phyloP scores from a whole-genome alignment of 2,113 vertebrate species.

The Orthonyx spaldingii region DNA sequence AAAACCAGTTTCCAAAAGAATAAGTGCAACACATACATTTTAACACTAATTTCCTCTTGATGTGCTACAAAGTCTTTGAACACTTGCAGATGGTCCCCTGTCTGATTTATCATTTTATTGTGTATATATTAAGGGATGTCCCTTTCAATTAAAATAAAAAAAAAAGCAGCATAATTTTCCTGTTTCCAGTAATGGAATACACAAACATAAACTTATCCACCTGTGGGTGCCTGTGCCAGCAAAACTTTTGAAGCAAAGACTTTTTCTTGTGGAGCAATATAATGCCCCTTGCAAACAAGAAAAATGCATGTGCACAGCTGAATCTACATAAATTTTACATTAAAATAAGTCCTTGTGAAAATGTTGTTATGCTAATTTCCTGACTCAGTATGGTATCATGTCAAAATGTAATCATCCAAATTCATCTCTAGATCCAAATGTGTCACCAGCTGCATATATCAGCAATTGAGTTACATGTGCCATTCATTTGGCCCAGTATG shows the following conservation, averaged over 20 bases:
- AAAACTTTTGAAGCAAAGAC: not conserved
- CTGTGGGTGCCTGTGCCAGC: not conserved
- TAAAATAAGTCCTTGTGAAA: constrained; percentile 31
- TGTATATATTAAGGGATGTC: not conserved
- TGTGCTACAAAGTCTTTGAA: not conserved
- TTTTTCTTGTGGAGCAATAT: not conserved
- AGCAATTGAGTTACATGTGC: constrained; percentile 3
- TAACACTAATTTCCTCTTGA: not conserved
- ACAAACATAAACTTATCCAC: not conserved
- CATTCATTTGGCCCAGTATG: constrained; percentile 7
- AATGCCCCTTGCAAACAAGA: not conserved
- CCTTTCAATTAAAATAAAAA: not conserved
- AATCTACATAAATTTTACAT: constrained; percentile 38
- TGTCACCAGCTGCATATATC: constrained; percentile 38
- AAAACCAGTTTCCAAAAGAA: not conserved
- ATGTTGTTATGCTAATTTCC: constrained; percentile 13
- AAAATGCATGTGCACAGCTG: not conserved
- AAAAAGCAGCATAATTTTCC: not conserved
- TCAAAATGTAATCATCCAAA: constrained; percentile 42
- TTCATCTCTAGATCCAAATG: constrained; percentile 33
- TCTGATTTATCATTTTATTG: not conserved
- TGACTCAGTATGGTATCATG: constrained; percentile 23
- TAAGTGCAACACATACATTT: not conserved
- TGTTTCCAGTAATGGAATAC: not conserved
- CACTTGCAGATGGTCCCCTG: not conserved